Conservation (phyloP, 2,113 vertebrate genomes). For the Cranoglanis bouderius region DNA sequence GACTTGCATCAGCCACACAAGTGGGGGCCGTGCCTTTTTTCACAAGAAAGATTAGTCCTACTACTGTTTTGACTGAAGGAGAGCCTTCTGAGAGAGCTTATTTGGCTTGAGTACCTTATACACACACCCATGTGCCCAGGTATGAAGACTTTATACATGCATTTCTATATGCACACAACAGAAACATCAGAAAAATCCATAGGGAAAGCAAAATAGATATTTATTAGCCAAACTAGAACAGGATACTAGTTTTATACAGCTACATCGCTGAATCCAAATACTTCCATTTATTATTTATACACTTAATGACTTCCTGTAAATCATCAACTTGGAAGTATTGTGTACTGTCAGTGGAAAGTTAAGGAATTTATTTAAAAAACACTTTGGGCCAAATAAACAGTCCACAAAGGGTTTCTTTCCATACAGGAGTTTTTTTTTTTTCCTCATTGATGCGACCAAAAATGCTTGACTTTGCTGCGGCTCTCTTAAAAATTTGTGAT, state of each 20-base stretch:
- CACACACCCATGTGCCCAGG: background rate
- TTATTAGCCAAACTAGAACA: background rate
- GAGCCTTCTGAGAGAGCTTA: background rate
- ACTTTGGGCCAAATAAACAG: background rate
- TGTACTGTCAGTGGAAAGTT: background rate
- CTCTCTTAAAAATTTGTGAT: too few species aligned
- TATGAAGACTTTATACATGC: background rate
- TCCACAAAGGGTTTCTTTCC: too few species aligned
- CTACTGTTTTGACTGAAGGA: conserved; percentile 10
- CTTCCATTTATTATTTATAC: background rate
- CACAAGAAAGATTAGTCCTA: conserved; percentile 1
- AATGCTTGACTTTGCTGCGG: too few species aligned
- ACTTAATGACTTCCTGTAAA: background rate
- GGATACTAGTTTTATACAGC: background rate
- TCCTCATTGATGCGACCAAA: too few species aligned
- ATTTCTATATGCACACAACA: background rate
- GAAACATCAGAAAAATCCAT: background rate
- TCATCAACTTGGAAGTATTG: background rate
- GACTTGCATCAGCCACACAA: conserved; percentile 51
- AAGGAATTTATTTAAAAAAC: background rate
- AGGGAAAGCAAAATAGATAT: background rate
- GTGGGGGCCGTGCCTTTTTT: conserved; percentile 13
- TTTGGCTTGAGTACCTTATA: background rate
- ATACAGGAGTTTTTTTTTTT: too few species aligned
- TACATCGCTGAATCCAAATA: background rate